Base-by-base conservation (phyloP, 2,113 vertebrate species). In the Monopterus albus region DNA sequence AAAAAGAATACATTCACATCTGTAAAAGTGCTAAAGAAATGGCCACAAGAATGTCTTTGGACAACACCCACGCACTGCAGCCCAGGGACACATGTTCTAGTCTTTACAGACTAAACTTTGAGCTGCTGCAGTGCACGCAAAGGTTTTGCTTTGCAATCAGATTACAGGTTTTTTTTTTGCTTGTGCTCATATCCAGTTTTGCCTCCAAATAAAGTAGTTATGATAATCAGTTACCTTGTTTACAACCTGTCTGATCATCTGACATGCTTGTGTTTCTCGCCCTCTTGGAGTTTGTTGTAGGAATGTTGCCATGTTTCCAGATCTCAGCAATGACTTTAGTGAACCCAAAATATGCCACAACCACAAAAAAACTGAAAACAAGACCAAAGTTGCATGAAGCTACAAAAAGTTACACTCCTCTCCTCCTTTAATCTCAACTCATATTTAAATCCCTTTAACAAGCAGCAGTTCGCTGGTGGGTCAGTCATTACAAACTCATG, bases 401-500 rank as follows among this genome's bases (percentile, higher is more conserved):
- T 4, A n/a, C n/a, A n/a, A 10, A 29, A 46, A 47, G 33, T 49
- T 33, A 5, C 7, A 26, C 3, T 36, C n/a, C 28, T 56, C 12
- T 23, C 10, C 18, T 39, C 6, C 46, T 46, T 47, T 21, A 66
- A 53, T 52, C 31, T 53, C 3, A 60, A 35, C 40, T 33, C 8
- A 3, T 39, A 33, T 65, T 29, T 8, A 29, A 46, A 71, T 15
- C 3, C 4, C 3, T 47, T 31, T 66, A 63, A 73, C 51, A 52
- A 47, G 70, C 51, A 28, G 14, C 15, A 25, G 68, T 26, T 18
- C 1, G 2, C 7, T 17, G 11, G 50, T 20, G 26, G 39, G 31
- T 53, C 46, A 40, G 31, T 40, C 31, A 58, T 50, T 39, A 39
- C 45, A 50, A 57, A 45, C 36, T 35, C 56, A 35, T 36, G 56